Base-by-base conservation (phyloP, 1,140 invertebrate genomes). In the Helicoverpa armigera region DNA sequence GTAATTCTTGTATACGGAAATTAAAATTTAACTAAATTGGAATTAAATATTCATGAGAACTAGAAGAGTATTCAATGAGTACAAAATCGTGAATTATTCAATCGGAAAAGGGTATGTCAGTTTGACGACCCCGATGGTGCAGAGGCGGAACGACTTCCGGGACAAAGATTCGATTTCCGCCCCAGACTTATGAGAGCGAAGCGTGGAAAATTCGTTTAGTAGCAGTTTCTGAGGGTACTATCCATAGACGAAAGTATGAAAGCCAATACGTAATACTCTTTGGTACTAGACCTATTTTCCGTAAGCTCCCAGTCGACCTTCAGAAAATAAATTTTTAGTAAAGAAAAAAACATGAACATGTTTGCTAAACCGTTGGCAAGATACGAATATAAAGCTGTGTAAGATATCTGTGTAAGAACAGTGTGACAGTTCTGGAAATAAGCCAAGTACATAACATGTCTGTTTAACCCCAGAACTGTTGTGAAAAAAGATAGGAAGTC, bases 361-460 rank as follows among this genome's bases (percentile, higher is more conserved):
- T 53, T 5, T 51, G 60, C 50, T 60, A 63, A 76, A 35, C 43
- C 5, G 35, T 65, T 76, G 74, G 74, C 74, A 76, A 65, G 58
- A 23, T 51, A 12, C 16, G 53, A 53, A 50, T 70, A 61, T 65
- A 56, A 60, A 74, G 31, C 74, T 50, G 18, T 31, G 48, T 77
- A 63, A 63, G 35, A 65, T 31, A 56, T 72, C 51, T 72, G 12
- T n/a, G n/a, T 51, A 65, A 48, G 31, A 77, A 65, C 35, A 75
- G 43, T 50, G 51, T 56, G 74, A 65, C 60, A 63, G 48, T 51
- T 76, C 60, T 77, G 74, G 74, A 77, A 51, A 63, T 77, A 77
- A 60, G 74, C 74, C 74, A 77, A 77, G 48, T 31, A 61, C 14
- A 35, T 75, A 60, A 60, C 73, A 75, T 54, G 69, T 54, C 48